These are phyloP conservation scores for Physella acuta DNA, from an alignment of 1,140 invertebrate species.

Conservation along the genomic window DNA sequence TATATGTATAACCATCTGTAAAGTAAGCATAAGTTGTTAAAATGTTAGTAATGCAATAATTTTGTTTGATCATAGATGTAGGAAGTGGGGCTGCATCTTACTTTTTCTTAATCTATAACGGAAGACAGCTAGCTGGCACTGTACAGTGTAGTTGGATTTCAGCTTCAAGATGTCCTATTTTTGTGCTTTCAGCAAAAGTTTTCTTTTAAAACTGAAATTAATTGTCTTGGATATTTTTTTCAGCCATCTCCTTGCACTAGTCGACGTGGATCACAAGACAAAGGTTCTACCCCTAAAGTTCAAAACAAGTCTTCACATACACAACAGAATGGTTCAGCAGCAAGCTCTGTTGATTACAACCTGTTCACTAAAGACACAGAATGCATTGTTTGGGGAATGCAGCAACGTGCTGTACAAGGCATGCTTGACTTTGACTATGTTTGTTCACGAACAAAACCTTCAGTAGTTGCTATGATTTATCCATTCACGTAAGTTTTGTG, in stretches of 20 bases:
- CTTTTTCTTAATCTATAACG: too few species aligned
- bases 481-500: slow-evolving; percentile 68
- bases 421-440: slow-evolving; percentile 99
- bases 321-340: background rate
- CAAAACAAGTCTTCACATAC: background rate
- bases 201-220: too few species aligned
- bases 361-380: slow-evolving; percentile 82
- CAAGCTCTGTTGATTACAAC: slow-evolving; percentile 8
- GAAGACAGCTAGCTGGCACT: too few species aligned
- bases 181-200: too few species aligned
- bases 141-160: too few species aligned
- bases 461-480: slow-evolving; percentile 93
- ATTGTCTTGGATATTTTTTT: too few species aligned
- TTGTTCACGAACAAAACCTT: slow-evolving; percentile 80
- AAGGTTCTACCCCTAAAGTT: slow-evolving; percentile 15
- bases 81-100: too few species aligned
- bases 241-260: slow-evolving; percentile 43
- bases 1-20: too few species aligned
- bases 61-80: too few species aligned
- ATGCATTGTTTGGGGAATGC: slow-evolving; percentile 99
- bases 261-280: slow-evolving; percentile 35
- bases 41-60: too few species aligned
- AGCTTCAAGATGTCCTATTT: too few species aligned
- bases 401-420: slow-evolving; percentile 91
- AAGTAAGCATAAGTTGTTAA: too few species aligned